Percentiles rank a stretch among this genome's conserved stretches.
Evolutionary conservation across 92 coral and sea anemone species (phyloP).

Genomic region (Paragorgia papillata): DNA sequence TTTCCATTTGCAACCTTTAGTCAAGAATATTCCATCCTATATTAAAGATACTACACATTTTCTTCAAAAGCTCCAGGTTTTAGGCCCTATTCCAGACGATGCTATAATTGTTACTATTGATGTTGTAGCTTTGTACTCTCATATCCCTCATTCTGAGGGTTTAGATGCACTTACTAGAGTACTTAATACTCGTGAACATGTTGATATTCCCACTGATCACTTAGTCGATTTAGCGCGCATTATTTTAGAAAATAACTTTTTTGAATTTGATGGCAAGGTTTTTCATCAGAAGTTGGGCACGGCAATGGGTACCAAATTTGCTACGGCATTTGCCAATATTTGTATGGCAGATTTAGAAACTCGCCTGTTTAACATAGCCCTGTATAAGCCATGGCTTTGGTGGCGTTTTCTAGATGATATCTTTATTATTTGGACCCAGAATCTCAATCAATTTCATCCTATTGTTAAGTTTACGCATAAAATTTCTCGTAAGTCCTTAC

Average conservation of each 20-base stretch:
- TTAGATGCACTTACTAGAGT: too few species aligned
- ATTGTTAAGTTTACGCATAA: background rate
- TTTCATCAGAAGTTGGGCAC: conserved; percentile 28
- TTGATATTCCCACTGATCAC: too few species aligned
- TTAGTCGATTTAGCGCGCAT: background rate
- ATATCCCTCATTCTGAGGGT: too few species aligned
- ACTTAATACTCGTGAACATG: too few species aligned
- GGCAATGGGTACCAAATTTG: conserved; percentile 33
- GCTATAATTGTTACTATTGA: too few species aligned
- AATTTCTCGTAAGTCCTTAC: too few species aligned
- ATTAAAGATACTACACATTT: too few species aligned
- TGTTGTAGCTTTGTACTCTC: too few species aligned
- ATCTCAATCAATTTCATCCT: background rate
- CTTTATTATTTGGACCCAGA: conserved; percentile 29
- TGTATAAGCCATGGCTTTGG: background rate
- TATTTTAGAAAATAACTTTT: conserved; percentile 4
- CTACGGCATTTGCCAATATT: conserved; percentile 10
- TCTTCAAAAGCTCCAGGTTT: too few species aligned
- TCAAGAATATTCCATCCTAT: too few species aligned
- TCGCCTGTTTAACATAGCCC: background rate
- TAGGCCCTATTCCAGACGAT: too few species aligned
- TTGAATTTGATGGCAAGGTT: conserved; percentile 14
- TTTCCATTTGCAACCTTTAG: too few species aligned
- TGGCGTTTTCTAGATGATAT: background rate
- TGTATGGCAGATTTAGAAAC: background rate